phyloP scores from a whole-genome alignment of 2,113 vertebrate genomes.

The Cynopterus brachyotis region DNA sequence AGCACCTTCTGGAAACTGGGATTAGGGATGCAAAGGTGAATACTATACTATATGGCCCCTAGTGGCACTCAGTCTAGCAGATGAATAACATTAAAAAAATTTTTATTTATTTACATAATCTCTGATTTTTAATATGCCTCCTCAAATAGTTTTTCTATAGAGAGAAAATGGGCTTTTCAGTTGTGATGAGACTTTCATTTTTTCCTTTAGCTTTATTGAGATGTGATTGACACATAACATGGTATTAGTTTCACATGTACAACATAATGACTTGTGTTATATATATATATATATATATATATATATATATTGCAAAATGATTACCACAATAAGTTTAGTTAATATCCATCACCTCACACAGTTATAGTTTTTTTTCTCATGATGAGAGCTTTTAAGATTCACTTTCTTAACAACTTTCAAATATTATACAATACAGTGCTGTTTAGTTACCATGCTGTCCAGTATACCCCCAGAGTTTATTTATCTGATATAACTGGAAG shows the following conservation, averaged over 20 bases:
- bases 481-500: background rate
- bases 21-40: background rate
- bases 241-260: background rate
- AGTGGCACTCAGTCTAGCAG: background rate
- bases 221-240: background rate
- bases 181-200: background rate
- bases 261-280: background rate
- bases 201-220: background rate
- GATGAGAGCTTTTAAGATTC: background rate
- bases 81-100: background rate
- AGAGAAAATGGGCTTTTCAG: background rate
- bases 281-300: background rate
- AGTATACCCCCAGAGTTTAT: background rate
- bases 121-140: background rate
- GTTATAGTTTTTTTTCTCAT: background rate
- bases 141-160: background rate
- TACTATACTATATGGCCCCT: background rate
- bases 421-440: background rate
- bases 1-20: background rate
- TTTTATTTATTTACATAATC: too few relatives aligned
- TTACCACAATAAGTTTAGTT: background rate
- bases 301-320: background rate
- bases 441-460: background rate
- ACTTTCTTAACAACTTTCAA: background rate
- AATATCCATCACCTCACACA: background rate